Percentiles rank a stretch among this genome's conserved stretches.
Evolutionary conservation across 2,113 vertebrate genomes (phyloP).

Genomic region (Stictonetta naevosa): DNA sequence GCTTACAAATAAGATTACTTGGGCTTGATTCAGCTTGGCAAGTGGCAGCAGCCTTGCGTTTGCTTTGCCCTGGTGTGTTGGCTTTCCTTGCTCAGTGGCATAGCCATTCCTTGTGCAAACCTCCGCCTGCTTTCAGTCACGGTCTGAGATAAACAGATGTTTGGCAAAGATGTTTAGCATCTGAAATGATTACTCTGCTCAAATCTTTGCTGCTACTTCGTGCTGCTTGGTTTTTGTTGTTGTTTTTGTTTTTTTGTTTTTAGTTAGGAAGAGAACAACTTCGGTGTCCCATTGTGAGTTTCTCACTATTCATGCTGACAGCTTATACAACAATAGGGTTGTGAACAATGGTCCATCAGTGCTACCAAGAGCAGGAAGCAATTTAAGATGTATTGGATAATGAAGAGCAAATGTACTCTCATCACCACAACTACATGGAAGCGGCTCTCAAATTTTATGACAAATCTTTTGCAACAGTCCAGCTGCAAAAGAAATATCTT

Average conservation of each 20-base stretch:
- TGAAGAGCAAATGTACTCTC: constrained; percentile 60
- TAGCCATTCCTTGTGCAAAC: neutral
- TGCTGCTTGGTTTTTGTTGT: neutral
- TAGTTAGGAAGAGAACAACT: constrained; percentile 44
- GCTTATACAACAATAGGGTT: constrained; percentile 42
- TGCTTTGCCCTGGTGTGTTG: neutral
- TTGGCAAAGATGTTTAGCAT: constrained; percentile 2
- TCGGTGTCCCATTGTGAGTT: constrained; percentile 51
- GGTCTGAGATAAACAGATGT: constrained; percentile 24
- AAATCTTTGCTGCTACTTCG: constrained; percentile 30
- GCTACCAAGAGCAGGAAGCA: constrained; percentile 55
- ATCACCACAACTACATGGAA: constrained; percentile 52
- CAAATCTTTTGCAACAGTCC: constrained; percentile 60
- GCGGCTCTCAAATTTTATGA: constrained; percentile 56
- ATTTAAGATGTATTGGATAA: constrained; percentile 61
- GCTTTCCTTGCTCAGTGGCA: neutral
- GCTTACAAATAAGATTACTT: neutral
- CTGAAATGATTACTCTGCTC: constrained; percentile 10
- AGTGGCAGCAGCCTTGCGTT: neutral
- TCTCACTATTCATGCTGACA: constrained; percentile 7
- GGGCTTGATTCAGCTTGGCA: neutral
- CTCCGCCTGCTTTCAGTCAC: neutral
- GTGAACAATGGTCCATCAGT: constrained; percentile 68
- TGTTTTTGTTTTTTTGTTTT: neutral
- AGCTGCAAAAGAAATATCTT: constrained; percentile 66